Conservation (phyloP, 2,113 vertebrate species). For the Myxocyprinus asiaticus region DNA sequence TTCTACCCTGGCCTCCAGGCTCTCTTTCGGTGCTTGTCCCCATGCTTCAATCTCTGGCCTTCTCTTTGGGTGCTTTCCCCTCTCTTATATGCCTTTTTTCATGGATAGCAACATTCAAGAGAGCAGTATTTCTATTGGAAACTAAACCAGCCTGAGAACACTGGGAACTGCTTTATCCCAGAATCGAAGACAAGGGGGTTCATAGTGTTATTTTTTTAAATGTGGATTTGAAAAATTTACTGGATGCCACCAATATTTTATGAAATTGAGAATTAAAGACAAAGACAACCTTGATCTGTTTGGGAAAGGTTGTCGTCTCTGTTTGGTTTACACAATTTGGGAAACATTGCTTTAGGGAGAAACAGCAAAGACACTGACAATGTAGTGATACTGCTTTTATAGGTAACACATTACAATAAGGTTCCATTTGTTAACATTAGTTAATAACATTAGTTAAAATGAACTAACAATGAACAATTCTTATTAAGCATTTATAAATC, state of each 20-base stretch:
- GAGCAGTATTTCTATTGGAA: neutral
- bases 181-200: neutral
- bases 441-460: no score
- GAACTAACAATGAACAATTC: no score
- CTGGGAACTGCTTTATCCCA: neutral
- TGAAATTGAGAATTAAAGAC: neutral
- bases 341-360: no score
- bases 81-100: neutral
- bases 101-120: neutral
- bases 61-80: neutral
- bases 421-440: no score
- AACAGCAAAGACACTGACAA: no score
- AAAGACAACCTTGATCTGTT: neutral
- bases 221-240: no score
- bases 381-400: no score
- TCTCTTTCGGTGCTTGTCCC: neutral
- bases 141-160: neutral
- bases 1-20: slow-evolving; percentile 12
- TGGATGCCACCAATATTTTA: neutral
- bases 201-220: neutral
- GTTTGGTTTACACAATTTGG: neutral
- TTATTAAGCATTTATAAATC: no score
- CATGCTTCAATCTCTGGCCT: neutral
- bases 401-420: no score
- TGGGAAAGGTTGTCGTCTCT: neutral